Base-by-base conservation (phyloP, 2,113 vertebrate species). In the Vidua macroura region DNA sequence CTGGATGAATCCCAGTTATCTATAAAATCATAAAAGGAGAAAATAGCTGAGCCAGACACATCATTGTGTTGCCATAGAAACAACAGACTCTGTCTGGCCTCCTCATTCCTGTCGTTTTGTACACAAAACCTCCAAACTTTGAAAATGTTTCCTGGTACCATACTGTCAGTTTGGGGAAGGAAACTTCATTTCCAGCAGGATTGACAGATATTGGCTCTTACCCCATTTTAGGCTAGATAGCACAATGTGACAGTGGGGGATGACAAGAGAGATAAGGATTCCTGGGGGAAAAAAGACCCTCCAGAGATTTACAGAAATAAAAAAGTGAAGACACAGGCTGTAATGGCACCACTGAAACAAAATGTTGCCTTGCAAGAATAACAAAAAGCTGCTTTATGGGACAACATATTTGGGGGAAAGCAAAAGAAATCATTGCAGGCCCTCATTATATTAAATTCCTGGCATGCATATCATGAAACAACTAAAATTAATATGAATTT, bases 11-110 rank as follows among this genome's bases (percentile, higher is more conserved):
- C 60, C 72, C 70, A 55, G 52, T 89, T 96, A 95, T 94, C 95
- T 94, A 31, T 91, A 88, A 95, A 95, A 86, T 94, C 84, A 83
- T 73, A 74, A 90, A 72, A 77, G 75, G 21, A 84, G 60, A 87
- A 95, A 96, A 92, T 37, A 92, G 86, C 90, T 93, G 90, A 91
- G 70, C 70, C 87, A 94, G 91, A 92, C 91, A 88, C 44, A 92
- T 49, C 68, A 35, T 17, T 35, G 9, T 13, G 96, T 97, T 97
- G 59, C 96, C 92, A 97, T 91, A 93, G 97, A 92, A 96, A 97
- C 96, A 83, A 79, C 68, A 15, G 23, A 92, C 73, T 90, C 72
- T 91, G 48, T 79, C 88, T 91, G 95, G 83, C 86, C 85, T 77
- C 84, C 83, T 90, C 72, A 49, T 41, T 96, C 78, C 55, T 94